These are phyloP conservation scores for Philopedon plagiatum DNA, from an alignment of 2,888 invertebrate species.

Conservation along the genomic window DNA sequence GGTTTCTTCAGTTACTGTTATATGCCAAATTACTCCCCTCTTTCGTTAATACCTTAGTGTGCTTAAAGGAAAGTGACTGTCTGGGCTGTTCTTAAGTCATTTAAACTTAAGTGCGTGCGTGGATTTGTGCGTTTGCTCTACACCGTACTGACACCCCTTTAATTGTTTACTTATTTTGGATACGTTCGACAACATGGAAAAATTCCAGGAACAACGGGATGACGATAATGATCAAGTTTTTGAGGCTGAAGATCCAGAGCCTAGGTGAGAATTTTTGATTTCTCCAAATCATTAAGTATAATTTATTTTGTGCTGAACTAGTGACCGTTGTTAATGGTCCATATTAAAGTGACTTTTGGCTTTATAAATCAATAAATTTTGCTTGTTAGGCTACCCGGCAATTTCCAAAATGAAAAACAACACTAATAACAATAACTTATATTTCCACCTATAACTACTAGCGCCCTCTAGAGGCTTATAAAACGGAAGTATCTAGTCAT, in stretches of 20 bases:
- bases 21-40: constrained; percentile 12
- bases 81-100: constrained; percentile 56
- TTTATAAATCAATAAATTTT: not conserved
- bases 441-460: constrained; percentile 27
- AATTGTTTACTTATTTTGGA: constrained; percentile 30
- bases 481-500: constrained; percentile 40
- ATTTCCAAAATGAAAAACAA: constrained; percentile 1
- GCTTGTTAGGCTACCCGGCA: constrained; percentile 4
- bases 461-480: constrained; percentile 45
- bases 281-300: not conserved
- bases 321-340: not conserved
- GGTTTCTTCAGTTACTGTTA: constrained; percentile 42
- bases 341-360: not conserved
- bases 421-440: constrained; percentile 6
- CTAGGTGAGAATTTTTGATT: constrained; percentile 68
- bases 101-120: constrained; percentile 48
- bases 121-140: constrained; percentile 49
- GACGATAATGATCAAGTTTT: constrained; percentile 83
- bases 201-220: constrained; percentile 80
- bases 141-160: constrained; percentile 2
- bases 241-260: constrained; percentile 76
- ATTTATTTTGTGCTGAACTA: not conserved
- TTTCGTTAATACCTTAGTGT: constrained; percentile 19
- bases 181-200: constrained; percentile 70
- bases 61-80: constrained; percentile 14